These are phyloP conservation scores for Turnix velox DNA, from an alignment of 2,113 vertebrate species.

Conservation along the genomic window DNA sequence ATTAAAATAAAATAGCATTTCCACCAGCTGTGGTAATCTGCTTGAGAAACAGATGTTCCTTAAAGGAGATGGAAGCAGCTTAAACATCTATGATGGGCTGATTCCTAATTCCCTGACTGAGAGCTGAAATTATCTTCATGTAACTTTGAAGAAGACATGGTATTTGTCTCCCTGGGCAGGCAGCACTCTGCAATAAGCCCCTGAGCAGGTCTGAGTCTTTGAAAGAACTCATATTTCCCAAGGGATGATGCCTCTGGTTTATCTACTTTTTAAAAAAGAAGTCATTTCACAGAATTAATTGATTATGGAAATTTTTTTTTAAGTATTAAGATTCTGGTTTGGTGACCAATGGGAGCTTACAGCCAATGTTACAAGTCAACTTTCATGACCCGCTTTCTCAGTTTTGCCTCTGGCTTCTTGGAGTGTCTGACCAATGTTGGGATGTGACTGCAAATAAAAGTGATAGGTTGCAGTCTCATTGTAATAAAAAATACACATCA, in stretches of 20 bases:
- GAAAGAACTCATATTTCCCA: constrained; percentile 2
- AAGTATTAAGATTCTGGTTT: constrained; percentile 2
- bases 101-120: constrained; percentile 60
- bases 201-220: background rate
- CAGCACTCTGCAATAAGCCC: constrained; percentile 38
- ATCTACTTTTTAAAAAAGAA: background rate
- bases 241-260: background rate
- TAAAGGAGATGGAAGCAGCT: constrained; percentile 47
- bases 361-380: constrained; percentile 5
- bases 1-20: constrained; percentile 54
- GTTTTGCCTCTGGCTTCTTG: background rate
- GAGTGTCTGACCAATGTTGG: background rate
- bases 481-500: background rate
- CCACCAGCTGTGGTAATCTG: constrained; percentile 56
- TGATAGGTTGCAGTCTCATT: background rate
- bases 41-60: constrained; percentile 70
- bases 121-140: constrained; percentile 45
- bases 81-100: constrained; percentile 25
- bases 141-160: constrained; percentile 52
- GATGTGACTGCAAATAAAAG: background rate
- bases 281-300: constrained; percentile 67
- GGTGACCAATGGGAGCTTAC: background rate
- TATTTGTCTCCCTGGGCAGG: constrained; percentile 14
- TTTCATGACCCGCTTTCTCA: constrained; percentile 12
- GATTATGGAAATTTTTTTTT: constrained; percentile 57